Conservation (phyloP, 2,113 vertebrate genomes). For the Jacana jacana region DNA sequence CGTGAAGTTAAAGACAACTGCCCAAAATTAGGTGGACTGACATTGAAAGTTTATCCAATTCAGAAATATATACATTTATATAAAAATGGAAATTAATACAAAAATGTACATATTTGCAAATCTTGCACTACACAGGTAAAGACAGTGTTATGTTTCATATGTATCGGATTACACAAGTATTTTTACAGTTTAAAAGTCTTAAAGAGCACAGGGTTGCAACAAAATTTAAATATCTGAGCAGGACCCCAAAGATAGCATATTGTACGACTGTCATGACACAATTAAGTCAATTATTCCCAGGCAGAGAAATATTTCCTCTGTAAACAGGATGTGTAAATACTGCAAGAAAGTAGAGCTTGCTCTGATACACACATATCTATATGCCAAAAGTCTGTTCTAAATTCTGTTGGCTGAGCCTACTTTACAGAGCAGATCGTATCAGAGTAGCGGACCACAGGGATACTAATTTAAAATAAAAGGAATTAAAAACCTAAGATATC, state of each 20-base stretch:
- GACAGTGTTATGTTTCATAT: background rate
- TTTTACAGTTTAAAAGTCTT: background rate
- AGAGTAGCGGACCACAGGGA: background rate
- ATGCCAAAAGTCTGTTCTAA: background rate
- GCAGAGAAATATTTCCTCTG: background rate
- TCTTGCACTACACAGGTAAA: conserved; percentile 9
- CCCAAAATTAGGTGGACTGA: background rate
- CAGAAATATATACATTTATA: conserved; percentile 13
- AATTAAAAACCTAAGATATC: background rate
- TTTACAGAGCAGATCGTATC: background rate
- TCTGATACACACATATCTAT: background rate
- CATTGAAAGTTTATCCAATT: conserved; percentile 21
- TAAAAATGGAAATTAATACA: conserved; percentile 26
- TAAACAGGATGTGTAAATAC: background rate
- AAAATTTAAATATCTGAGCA: background rate
- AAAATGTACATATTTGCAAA: conserved; percentile 34
- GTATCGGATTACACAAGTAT: background rate
- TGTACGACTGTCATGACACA: background rate
- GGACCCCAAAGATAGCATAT: background rate
- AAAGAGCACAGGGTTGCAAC: background rate
- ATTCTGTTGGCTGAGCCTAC: background rate
- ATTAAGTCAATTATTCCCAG: background rate
- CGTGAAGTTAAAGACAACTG: background rate
- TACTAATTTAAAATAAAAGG: background rate
- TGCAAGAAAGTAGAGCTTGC: background rate